phyloP scores from a whole-genome alignment of 2,888 invertebrate genomes.

The Acleris emargana region DNA sequence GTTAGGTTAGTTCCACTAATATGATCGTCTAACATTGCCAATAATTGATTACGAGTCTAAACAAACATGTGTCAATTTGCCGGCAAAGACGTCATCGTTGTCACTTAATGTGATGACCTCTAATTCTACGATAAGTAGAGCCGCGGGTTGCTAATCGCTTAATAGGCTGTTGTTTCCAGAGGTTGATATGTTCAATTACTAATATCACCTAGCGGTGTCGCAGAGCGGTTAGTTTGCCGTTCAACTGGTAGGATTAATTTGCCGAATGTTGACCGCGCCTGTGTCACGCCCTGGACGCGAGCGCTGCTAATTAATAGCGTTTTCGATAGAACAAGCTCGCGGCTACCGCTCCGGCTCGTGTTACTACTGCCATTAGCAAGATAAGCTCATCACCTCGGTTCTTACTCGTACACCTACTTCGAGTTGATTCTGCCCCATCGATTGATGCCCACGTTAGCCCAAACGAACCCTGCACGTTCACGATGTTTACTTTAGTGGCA shows the following conservation, averaged over 20 bases:
- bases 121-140: slow-evolving; percentile 64
- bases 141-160: slow-evolving; percentile 71
- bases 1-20: slow-evolving; percentile 8
- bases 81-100: slow-evolving; percentile 53
- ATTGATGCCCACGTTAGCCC: neutral
- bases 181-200: slow-evolving; percentile 69
- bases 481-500: slow-evolving; percentile 4
- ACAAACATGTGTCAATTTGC: slow-evolving; percentile 36
- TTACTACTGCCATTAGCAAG: slow-evolving; percentile 72
- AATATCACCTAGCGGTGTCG: slow-evolving; percentile 57
- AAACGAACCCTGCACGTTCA: neutral
- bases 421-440: neutral
- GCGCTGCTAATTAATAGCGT: slow-evolving; percentile 76
- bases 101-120: slow-evolving; percentile 59
- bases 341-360: slow-evolving; percentile 52
- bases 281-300: slow-evolving; percentile 66
- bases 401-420: slow-evolving; percentile 12
- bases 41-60: slow-evolving; percentile 22
- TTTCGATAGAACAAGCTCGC: slow-evolving; percentile 65
- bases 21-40: slow-evolving; percentile 13
- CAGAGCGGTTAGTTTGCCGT: slow-evolving; percentile 58
- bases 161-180: slow-evolving; percentile 65
- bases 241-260: slow-evolving; percentile 77
- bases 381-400: slow-evolving; percentile 51
- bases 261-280: slow-evolving; percentile 78